phyloP scores from a whole-genome alignment of 2,888 invertebrate genomes.

The Ormyrus rosae region DNA sequence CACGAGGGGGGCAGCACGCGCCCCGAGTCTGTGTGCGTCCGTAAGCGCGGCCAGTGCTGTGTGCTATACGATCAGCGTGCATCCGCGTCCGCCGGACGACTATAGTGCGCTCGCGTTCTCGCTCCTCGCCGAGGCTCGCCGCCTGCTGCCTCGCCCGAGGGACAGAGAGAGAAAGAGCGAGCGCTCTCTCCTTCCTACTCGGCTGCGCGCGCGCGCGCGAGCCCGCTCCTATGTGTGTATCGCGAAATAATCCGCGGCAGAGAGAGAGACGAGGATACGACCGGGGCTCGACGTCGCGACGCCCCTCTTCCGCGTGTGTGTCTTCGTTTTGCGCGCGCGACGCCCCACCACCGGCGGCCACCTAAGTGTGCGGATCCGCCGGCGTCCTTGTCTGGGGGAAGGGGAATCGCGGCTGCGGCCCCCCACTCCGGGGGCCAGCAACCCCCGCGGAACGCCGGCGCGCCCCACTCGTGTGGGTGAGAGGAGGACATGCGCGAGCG shows the following conservation, averaged over 20 bases:
- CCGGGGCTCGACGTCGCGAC: slow-evolving; percentile 61
- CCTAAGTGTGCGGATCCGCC: neutral
- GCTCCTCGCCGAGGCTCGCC: slow-evolving; percentile 52
- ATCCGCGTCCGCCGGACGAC: slow-evolving; percentile 58
- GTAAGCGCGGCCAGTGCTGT: neutral
- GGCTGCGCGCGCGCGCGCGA: slow-evolving; percentile 7
- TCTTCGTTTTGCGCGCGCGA: slow-evolving; percentile 27
- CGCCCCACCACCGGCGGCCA: slow-evolving; percentile 19
- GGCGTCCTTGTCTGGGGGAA: slow-evolving; percentile 34
- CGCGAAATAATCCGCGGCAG: slow-evolving; percentile 52
- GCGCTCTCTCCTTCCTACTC: slow-evolving; percentile 51
- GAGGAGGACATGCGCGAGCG: slow-evolving; percentile 20
- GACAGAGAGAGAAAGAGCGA: slow-evolving; percentile 45
- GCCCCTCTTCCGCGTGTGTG: slow-evolving; percentile 44
- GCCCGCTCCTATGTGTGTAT: slow-evolving; percentile 24
- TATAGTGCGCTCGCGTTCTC: slow-evolving; percentile 53
- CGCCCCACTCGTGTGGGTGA: neutral
- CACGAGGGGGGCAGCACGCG: neutral
- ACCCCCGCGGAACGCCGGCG: slow-evolving; percentile 47
- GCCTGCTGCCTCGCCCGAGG: slow-evolving; percentile 20
- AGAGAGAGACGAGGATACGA: slow-evolving; percentile 1
- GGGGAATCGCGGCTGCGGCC: slow-evolving; percentile 34
- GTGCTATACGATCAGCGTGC: slow-evolving; percentile 49
- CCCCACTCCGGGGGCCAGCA: slow-evolving; percentile 41
- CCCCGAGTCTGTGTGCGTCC: neutral